Percentiles rank a stretch among this genome's conserved stretches.
These are phyloP conservation scores for Neodiprion virginianus DNA, from an alignment of 1,140 invertebrate genomes.

Conservation along the genomic window DNA sequence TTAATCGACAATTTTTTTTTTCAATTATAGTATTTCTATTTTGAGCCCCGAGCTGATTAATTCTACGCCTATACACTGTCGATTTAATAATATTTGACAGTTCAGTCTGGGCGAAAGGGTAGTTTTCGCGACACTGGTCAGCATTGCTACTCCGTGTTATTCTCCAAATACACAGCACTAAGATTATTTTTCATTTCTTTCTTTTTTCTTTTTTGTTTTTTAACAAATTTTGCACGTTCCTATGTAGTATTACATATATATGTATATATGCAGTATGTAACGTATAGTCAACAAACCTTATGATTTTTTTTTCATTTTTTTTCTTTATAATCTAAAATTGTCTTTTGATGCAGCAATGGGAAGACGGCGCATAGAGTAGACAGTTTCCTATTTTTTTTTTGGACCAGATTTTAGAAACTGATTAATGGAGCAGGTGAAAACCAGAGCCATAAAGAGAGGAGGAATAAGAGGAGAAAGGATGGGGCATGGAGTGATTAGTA, in stretches of 20 bases:
- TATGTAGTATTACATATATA: background rate
- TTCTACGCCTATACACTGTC: too few relatives aligned
- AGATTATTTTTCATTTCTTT: background rate
- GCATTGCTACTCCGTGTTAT: too few relatives aligned
- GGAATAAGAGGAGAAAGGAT: too few relatives aligned
- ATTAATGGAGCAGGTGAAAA: too few relatives aligned
- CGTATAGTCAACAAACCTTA: slow-evolving; percentile 60
- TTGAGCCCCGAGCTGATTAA: too few relatives aligned
- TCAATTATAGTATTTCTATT: too few relatives aligned
- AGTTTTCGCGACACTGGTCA: background rate
- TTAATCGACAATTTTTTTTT: too few relatives aligned
- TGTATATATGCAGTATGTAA: slow-evolving; percentile 37
- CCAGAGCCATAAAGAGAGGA: too few relatives aligned
- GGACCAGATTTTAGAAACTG: slow-evolving; percentile 44
- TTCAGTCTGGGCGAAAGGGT: background rate
- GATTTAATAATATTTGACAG: background rate
- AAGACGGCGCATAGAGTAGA: slow-evolving; percentile 59
- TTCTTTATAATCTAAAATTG: slow-evolving; percentile 29
- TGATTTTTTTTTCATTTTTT: slow-evolving; percentile 44
- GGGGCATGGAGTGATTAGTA: too few relatives aligned
- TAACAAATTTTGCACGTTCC: too few relatives aligned
- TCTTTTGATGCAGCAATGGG: slow-evolving; percentile 61
- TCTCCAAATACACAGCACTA: too few relatives aligned
- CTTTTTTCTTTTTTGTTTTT: background rate
- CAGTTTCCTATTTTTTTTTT: slow-evolving; percentile 33